Percentiles rank a stretch among this genome's conserved stretches.
Evolutionary conservation across 1,140 invertebrate species (phyloP).

Genomic region (Plectrocnemia conspersa): DNA sequence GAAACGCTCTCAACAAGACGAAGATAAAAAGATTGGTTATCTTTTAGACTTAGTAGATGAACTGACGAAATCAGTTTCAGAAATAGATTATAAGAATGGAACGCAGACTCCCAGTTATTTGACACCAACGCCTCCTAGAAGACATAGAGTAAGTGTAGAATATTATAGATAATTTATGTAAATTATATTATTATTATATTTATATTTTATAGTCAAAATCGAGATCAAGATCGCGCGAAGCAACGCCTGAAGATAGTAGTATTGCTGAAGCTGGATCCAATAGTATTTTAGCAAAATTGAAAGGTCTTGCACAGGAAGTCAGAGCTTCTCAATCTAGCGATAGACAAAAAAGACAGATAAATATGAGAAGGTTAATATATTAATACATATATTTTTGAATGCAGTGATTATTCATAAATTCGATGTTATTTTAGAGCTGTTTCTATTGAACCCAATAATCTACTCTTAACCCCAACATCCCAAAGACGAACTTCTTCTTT

Average conservation of each 20-base stretch:
- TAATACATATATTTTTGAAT: conserved; percentile 2
- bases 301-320: conserved; percentile 44
- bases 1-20: conserved; percentile 52
- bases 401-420: neutral
- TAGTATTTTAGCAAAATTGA: conserved; percentile 40
- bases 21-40: conserved; percentile 61
- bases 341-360: conserved; percentile 42
- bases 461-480: conserved; percentile 41
- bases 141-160: conserved; percentile 43
- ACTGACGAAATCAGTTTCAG: conserved; percentile 60
- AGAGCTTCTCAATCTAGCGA: conserved; percentile 47
- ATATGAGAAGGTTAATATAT: conserved; percentile 39
- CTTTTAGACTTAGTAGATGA: conserved; percentile 75
- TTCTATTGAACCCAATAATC: conserved; percentile 48
- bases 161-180: conserved; percentile 2
- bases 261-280: conserved; percentile 31
- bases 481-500: conserved; percentile 43
- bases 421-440: conserved; percentile 40
- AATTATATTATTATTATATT: conserved; percentile 4
- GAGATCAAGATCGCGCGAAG: conserved; percentile 47
- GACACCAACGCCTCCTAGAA: conserved; percentile 48
- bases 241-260: conserved; percentile 41
- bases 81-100: conserved; percentile 39
- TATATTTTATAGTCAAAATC: conserved; percentile 31
- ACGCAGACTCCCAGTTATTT: conserved; percentile 27